These are phyloP conservation scores for Luperina nickerlii DNA, from an alignment of 2,888 invertebrate species.

Conservation along the genomic window DNA sequence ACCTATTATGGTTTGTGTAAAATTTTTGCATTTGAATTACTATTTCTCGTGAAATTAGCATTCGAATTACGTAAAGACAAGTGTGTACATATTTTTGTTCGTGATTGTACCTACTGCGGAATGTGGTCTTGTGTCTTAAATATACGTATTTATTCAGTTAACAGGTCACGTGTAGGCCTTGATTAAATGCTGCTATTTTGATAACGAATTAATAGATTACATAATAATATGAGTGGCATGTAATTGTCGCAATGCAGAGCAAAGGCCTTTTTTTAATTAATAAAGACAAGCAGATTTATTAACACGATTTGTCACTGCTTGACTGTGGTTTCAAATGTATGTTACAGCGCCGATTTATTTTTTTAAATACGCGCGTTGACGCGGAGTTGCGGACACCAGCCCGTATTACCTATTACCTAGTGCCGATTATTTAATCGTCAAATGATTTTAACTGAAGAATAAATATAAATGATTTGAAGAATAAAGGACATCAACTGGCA, in stretches of 20 bases:
- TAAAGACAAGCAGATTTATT: neutral
- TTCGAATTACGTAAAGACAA: neutral
- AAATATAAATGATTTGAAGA: neutral
- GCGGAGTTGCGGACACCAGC: too few species aligned
- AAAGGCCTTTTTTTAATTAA: neutral
- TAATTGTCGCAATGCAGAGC: neutral
- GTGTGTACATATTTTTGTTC: constrained; percentile 1
- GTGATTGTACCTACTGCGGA: constrained; percentile 8
- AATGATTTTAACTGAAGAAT: neutral
- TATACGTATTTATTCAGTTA: constrained; percentile 49
- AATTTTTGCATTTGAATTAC: neutral
- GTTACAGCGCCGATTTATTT: too few species aligned
- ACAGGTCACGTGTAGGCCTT: constrained; percentile 39
- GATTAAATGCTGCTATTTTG: constrained; percentile 43
- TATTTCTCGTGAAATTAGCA: neutral
- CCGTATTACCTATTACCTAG: too few species aligned
- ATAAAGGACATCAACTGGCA: too few species aligned
- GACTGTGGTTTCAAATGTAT: neutral
- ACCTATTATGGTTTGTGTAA: too few species aligned
- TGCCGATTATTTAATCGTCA: neutral
- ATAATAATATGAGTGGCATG: constrained; percentile 11
- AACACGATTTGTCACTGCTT: neutral
- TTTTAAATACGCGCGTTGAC: too few species aligned
- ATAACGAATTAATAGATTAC: constrained; percentile 21
- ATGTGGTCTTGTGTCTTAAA: constrained; percentile 30